phyloP scores from a whole-genome alignment of 2,113 vertebrate species.

The Serinus canaria region DNA sequence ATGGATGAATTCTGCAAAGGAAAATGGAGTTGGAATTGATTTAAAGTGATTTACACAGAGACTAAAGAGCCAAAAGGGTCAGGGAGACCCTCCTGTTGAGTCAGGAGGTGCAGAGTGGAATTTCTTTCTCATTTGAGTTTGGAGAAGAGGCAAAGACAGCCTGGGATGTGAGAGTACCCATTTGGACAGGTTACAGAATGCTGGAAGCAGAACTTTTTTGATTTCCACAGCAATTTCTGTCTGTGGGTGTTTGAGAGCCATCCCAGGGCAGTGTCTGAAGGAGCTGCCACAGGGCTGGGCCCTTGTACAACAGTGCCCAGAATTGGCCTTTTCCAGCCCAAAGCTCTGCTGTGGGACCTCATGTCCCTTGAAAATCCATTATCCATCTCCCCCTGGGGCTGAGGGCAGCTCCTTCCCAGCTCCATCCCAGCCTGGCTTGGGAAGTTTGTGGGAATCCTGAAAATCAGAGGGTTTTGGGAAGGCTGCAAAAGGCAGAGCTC shows the following conservation, averaged over 20 bases:
- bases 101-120: neutral
- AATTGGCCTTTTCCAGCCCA: neutral
- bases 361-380: neutral
- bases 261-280: neutral
- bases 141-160: neutral
- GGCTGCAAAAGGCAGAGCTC: too few species aligned
- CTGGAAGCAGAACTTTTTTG: neutral
- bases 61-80: neutral
- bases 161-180: neutral
- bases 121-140: neutral
- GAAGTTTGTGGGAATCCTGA: neutral
- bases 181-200: neutral
- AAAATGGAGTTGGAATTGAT: neutral
- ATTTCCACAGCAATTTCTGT: neutral
- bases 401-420: neutral
- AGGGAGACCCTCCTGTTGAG: neutral
- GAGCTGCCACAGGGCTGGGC: neutral
- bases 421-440: neutral
- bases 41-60: neutral
- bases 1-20: neutral
- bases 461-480: too few species aligned
- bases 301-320: neutral
- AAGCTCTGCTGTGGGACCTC: neutral
- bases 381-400: neutral
- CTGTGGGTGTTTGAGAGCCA: neutral